phyloP scores from a whole-genome alignment of 2,113 vertebrate genomes.

The Phrynosoma blainvillii region DNA sequence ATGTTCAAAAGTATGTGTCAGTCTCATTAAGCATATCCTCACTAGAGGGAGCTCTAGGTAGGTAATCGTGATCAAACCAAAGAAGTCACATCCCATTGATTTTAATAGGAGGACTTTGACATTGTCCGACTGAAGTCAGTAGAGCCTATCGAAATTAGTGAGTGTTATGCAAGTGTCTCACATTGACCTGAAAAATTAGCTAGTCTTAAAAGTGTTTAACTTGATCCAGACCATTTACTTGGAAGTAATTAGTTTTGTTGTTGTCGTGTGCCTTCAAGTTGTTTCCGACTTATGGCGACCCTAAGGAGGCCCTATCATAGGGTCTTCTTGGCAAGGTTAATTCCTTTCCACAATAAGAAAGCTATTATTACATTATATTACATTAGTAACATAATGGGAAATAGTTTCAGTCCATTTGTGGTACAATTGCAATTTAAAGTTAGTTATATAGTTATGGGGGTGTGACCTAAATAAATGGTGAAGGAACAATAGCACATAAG shows the following conservation, averaged over 20 bases:
- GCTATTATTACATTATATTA: not conserved
- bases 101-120: not conserved
- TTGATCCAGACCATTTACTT: not conserved
- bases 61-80: not conserved
- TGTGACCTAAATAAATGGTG: not conserved
- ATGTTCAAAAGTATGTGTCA: not conserved
- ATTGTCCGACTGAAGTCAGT: too few relatives aligned
- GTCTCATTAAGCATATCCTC: not conserved
- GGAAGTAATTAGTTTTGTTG: not conserved
- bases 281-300: too few relatives aligned
- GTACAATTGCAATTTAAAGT: not conserved
- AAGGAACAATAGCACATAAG: not conserved
- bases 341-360: not conserved
- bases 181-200: not conserved
- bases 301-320: too few relatives aligned
- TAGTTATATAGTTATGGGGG: not conserved
- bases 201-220: not conserved
- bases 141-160: not conserved
- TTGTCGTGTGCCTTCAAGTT: too few relatives aligned
- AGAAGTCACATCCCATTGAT: not conserved
- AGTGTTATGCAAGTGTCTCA: not conserved
- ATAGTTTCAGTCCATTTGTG: not conserved
- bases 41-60: conserved; percentile 30
- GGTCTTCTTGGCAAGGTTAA: not conserved
- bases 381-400: not conserved